Evolutionary conservation across 2,888 invertebrate genomes (phyloP).

Genomic region (Auanema sp.): DNA sequence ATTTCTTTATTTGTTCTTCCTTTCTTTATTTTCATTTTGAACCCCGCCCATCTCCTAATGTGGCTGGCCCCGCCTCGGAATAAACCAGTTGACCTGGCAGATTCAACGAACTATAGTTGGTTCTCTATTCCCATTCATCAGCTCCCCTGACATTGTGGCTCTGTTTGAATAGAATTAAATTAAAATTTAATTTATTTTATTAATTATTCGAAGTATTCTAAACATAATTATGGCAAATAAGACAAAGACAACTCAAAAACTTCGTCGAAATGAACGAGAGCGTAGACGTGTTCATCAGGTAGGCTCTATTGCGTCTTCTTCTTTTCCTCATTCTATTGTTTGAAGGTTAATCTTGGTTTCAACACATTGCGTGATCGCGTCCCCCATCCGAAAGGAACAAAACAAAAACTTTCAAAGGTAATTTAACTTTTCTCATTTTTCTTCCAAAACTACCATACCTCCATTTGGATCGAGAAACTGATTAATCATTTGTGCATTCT

Average conservation of each 20-base stretch:
- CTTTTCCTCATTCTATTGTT: background rate
- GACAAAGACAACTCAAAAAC: constrained; percentile 22
- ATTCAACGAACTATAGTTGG: no score
- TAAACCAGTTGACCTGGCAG: no score
- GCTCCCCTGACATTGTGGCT: no score
- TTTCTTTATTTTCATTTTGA: no score
- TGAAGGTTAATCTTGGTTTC: constrained; percentile 44
- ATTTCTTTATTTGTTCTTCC: no score
- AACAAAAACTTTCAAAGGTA: constrained; percentile 37
- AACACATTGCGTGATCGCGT: constrained; percentile 26
- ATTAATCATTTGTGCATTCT: constrained; percentile 3
- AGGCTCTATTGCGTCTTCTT: background rate
- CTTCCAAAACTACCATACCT: no score
- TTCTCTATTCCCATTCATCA: no score
- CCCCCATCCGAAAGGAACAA: constrained; percentile 21
- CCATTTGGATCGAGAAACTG: background rate
- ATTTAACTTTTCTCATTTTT: background rate
- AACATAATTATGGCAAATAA: constrained; percentile 4
- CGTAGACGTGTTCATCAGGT: constrained; percentile 41
- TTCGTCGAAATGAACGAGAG: constrained; percentile 36
- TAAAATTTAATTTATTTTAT: no score
- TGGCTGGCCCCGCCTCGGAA: no score
- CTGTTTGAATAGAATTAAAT: no score
- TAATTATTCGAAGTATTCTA: no score
- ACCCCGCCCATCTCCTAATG: no score